Evolutionary conservation across 1,140 invertebrate genomes (phyloP), one percentile per base, ranked within the genome.

Genomic region (Centruroides sculpturatus): DNA sequence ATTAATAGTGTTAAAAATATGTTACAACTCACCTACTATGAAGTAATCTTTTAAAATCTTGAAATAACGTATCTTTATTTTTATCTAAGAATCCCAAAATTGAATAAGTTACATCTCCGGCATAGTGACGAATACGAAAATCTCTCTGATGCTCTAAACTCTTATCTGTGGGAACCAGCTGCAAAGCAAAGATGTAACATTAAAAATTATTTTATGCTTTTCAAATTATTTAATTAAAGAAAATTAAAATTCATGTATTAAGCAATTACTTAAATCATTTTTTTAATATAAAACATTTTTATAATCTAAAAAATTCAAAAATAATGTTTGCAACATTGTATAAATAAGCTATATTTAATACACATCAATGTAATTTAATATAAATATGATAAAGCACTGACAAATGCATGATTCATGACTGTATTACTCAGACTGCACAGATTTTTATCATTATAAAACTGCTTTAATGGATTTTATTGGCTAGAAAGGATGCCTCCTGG

Each of bases 21-120:
- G 23, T 23, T 2, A 23, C 23, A 23, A 23, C 23, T 23, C 23
- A 75, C 75, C 77, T 78, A 66, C 72, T 85, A 74, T 84, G 93
- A 54, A 98, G 76, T 55, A 98, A 75, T 35, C 93, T 78, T 76
- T 96, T 97, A 67, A 96, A 91, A 74, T 97, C 93, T 79, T 97
- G 92, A 75, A 89, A 97, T 13, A 97, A 76, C 2, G 87, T 88
- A 72, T 97, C 92, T 74, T 87, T 92, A 73, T 98, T 97, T 76
- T 97, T 97, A 71, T 97, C 92, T 70, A 97, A 81, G 73, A 97
- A 97, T 11, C 90, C 89, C 47, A 81, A 80, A 47, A 95, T 84
- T 64, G 81, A 83, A 75, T 98, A 98, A 34, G 86, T 86, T 3
- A 98, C 93, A 74, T 95, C 90, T n/a, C 93, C 93, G 3, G 93